Conservation (phyloP, 2,797 vertebrate species). For the Dicrostonyx torquatus region DNA sequence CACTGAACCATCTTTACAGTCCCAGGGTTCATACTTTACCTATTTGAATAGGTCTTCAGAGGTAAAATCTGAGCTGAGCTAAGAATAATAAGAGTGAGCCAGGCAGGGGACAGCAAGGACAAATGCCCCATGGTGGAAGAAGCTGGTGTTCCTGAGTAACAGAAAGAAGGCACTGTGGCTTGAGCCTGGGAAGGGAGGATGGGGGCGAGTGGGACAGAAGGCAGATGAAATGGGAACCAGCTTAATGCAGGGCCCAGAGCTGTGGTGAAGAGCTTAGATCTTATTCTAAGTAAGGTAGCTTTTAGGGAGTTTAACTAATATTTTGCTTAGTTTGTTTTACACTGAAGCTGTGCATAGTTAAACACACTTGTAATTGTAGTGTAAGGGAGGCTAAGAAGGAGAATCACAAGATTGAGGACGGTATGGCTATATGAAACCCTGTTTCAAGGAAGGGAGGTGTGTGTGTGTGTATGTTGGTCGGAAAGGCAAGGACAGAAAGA, state of each 20-base stretch:
- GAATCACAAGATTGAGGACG: neutral
- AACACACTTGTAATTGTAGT: neutral
- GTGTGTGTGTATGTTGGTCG: neutral
- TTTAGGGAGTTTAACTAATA: neutral
- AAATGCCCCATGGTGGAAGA: neutral
- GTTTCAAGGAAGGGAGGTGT: neutral
- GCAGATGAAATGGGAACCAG: neutral
- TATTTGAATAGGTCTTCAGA: constrained; percentile 5
- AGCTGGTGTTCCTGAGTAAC: neutral
- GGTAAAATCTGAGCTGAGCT: neutral
- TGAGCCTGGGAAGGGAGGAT: neutral
- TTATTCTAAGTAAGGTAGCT: constrained; percentile 18
- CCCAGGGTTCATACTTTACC: neutral
- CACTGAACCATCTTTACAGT: neutral
- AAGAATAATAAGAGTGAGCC: neutral
- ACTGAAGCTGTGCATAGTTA: neutral
- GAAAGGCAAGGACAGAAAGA: neutral
- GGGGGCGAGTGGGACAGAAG: neutral
- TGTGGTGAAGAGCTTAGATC: neutral
- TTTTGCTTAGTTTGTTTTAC: constrained; percentile 15
- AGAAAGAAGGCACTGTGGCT: neutral
- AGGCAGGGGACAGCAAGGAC: neutral
- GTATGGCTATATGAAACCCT: neutral
- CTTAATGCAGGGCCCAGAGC: neutral
- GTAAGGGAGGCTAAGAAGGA: neutral